Evolutionary conservation across 2,888 invertebrate genomes (phyloP), one percentile per base, ranked within the genome.

Genomic region (Phrixothrix hirtus): DNA sequence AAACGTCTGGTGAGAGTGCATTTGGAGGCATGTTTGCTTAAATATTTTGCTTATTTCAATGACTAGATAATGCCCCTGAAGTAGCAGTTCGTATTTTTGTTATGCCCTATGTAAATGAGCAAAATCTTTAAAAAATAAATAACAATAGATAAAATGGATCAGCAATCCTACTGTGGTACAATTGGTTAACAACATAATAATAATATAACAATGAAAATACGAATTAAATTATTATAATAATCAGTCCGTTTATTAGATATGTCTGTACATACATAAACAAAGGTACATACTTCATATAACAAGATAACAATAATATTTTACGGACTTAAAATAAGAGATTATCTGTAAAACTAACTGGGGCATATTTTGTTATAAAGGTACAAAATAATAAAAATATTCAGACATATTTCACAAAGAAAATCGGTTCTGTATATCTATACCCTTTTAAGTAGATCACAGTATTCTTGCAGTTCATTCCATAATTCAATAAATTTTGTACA

Each of bases 231-330:
- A 21, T 21, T 7, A 21, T 21, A 21, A 21, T 21, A 57, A 56
- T 73, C 73, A 72, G 72, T 71, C 72, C 70, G 68, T 72, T 73
- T 72, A 71, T 70, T 68, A 70, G 73, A 74, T 73, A 72, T 72
- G 72, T 71, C 66, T 69, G 67, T 70, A 71, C 71, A 72, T 72
- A 72, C 67, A 72, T 62, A 53, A 46, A 47, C 31, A 32, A 42
- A 42, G 36, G 46, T 52, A 46, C 44, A 38, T 45, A 41, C 34
- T 16, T 43, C 27, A 13, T 37, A 53, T 35, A 47, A 51, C 42
- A 49, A 55, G 44, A 43, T 49, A 44, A 49, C 44, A 34, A 55
- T 47, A 46, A 25, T 42, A 36, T 48, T 41, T 42, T 13, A 43
- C 39, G 32, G 35, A 51, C 51, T 16, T 46, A 52, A 36, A 52